These are phyloP conservation scores for Podarcis cretensis DNA, from an alignment of 2,113 vertebrate genomes.

Conservation along the genomic window DNA sequence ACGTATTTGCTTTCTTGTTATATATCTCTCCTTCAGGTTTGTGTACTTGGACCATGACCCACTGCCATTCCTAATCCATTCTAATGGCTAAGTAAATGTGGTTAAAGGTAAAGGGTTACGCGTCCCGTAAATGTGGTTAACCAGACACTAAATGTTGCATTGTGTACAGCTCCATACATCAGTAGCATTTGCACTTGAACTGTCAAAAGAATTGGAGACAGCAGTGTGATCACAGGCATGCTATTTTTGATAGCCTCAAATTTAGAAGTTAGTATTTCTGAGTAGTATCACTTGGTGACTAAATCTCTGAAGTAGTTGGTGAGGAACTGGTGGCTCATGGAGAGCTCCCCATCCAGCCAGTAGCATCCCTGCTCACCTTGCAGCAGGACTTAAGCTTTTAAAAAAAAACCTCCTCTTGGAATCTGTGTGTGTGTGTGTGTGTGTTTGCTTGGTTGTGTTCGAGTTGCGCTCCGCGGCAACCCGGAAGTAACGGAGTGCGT, in stretches of 20 bases:
- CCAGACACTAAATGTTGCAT: neutral
- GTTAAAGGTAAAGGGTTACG: too few species aligned
- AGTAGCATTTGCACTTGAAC: neutral
- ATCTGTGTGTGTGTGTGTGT: too few species aligned
- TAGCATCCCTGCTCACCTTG: too few species aligned
- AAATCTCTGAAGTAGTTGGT: neutral
- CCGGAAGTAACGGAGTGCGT: too few species aligned
- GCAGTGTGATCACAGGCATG: neutral
- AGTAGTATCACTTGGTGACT: neutral
- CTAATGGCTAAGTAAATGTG: neutral
- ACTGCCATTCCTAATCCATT: neutral
- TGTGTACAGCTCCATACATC: neutral
- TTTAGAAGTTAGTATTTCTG: neutral
- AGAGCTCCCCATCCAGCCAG: too few species aligned
- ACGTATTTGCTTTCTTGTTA: constrained; percentile 34
- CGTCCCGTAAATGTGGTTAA: neutral
- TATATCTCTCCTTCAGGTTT: neutral
- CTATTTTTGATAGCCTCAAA: neutral
- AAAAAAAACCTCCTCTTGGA: too few species aligned
- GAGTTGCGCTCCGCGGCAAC: too few species aligned
- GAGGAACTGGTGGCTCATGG: neutral
- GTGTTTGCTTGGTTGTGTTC: too few species aligned
- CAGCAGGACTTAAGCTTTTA: too few species aligned
- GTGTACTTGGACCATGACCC: constrained; percentile 13
- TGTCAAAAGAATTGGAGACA: neutral